Conservation (phyloP, 2,797 vertebrate species). For the Mormyrops attenuatus region DNA sequence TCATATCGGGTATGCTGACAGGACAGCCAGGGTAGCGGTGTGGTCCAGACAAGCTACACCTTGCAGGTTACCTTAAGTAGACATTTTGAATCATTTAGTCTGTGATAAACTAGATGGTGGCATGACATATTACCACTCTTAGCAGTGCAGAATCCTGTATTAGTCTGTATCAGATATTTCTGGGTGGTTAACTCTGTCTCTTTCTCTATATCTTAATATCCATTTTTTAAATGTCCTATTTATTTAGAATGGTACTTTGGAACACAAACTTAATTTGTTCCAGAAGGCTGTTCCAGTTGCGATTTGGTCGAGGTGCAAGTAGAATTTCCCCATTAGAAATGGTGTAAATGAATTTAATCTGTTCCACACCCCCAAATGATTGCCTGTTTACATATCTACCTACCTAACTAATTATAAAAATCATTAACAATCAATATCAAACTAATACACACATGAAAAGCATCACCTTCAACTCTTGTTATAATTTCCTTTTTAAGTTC, state of each 20-base stretch:
- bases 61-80: background rate
- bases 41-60: background rate
- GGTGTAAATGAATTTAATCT: background rate
- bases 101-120: background rate
- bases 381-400: background rate
- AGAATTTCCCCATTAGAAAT: background rate
- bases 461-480: background rate
- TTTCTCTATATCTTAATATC: background rate
- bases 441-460: background rate
- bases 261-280: background rate
- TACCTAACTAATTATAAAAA: background rate
- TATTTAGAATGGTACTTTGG: background rate
- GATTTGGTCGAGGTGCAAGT: background rate
- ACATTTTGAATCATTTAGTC: background rate
- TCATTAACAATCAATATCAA: background rate
- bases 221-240: background rate
- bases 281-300: background rate
- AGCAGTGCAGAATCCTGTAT: background rate
- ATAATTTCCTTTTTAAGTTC: background rate
- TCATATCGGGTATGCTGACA: conserved; percentile 74
- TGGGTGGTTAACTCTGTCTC: background rate
- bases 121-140: background rate
- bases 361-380: background rate
- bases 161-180: background rate
- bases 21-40: background rate